Evolutionary conservation across 2,797 vertebrate species (phyloP), one percentile per base, ranked within the genome.

Genomic region (Channallabes apus): DNA sequence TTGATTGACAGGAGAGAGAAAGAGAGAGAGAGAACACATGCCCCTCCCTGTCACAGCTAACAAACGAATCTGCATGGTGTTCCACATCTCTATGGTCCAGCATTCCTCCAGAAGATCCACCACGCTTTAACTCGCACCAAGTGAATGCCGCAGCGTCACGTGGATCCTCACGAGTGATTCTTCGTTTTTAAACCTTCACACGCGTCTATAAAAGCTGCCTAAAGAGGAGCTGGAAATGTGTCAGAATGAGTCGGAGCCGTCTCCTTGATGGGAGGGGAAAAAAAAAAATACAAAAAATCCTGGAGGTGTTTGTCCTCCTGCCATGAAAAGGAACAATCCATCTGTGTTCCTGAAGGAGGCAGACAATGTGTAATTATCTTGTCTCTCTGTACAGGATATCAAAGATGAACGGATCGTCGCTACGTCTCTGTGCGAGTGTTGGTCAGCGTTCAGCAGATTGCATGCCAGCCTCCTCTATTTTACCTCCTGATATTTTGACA

Each of bases 301-400:
- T 69, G 72, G 72, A 69, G 62, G 62, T 41, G 64, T 56, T 29
- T 22, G n/a, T 78, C 64, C 8, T 69, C 24, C 72, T 35, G 32
- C 56, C 76, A 62, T 62, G 78, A 81, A 73, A 81, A 81, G 29
- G 35, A 81, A 62, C 18, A 51, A 75, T 75, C 22, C 59, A 35
- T 69, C 61, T 81, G 80, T 78, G 80, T 32, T 82, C 68, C 72
- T 78, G 72, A 78, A 68, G 80, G 24, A 78, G 76, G 72, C 24
- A 78, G 80, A 86, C 80, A 56, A n/a, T 61, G 79, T 69, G 61
- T 75, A 86, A 86, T 86, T 86, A 86, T 82, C 80, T 78, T 86
- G 80, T 82, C 80, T 69, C 54, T 62, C 35, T 65, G 24, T 71
- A 62, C 46, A 78, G 35, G 54, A 82, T 71, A 62, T 62, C 54